Evolutionary conservation across 2,113 vertebrate species (phyloP).

Genomic region (Stigmatopora argus): DNA sequence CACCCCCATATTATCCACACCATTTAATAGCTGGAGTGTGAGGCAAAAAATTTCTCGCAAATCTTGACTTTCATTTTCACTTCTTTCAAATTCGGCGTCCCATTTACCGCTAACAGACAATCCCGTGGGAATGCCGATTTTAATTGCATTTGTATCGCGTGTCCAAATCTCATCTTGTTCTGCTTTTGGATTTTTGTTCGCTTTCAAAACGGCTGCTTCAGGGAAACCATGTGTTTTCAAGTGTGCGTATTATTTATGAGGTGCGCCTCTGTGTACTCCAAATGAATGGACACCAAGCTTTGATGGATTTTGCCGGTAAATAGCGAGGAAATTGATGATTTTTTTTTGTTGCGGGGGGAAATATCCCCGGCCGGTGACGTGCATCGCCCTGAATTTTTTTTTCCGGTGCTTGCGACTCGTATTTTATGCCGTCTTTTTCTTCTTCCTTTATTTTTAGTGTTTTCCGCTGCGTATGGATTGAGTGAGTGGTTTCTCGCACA

Average conservation of each 20-base stretch:
- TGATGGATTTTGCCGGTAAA: conserved; percentile 46
- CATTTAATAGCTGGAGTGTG: no score
- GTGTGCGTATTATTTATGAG: conserved; percentile 36
- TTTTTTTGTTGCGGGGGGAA: conserved; percentile 28
- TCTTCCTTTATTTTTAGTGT: conserved; percentile 25
- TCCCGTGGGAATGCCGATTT: background rate
- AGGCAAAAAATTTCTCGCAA: background rate
- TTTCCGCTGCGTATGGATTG: conserved; percentile 35
- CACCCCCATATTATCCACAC: conserved; percentile 19
- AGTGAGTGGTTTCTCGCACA: conserved; percentile 59
- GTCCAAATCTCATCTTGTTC: background rate
- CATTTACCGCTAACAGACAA: background rate
- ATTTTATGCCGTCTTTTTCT: conserved; percentile 3
- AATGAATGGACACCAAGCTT: conserved; percentile 20
- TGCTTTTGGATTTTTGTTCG: conserved; percentile 7
- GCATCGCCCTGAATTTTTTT: conserved; percentile 9
- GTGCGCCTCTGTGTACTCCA: conserved; percentile 24
- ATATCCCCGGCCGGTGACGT: conserved; percentile 17
- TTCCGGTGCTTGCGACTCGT: conserved; percentile 13
- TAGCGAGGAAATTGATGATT: background rate
- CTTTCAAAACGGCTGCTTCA: conserved; percentile 14
- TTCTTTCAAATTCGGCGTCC: background rate
- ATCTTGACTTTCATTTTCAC: no score
- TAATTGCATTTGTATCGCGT: background rate
- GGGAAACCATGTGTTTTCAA: conserved; percentile 9